Evolutionary conservation across 2,797 vertebrate species (phyloP).

Genomic region (Darevskia mixta): DNA sequence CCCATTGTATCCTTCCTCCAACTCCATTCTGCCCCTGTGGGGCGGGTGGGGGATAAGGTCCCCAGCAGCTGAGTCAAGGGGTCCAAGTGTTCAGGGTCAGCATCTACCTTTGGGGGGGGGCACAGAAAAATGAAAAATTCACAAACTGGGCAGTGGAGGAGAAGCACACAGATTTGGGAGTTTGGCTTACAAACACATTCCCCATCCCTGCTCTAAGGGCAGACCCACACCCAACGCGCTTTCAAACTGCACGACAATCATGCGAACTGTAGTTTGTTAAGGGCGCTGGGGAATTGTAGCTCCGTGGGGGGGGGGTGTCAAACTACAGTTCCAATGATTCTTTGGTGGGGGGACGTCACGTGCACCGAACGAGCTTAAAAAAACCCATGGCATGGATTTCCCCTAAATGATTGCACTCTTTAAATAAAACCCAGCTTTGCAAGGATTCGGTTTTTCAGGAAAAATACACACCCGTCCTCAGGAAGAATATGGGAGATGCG

Average conservation of each 20-base stretch:
- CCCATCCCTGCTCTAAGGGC: no score
- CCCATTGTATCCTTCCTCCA: slow-evolving; percentile 55
- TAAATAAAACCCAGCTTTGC: background rate
- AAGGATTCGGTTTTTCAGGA: background rate
- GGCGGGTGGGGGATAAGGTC: slow-evolving; percentile 9
- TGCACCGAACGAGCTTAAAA: no score
- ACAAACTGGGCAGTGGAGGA: background rate
- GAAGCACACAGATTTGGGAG: no score
- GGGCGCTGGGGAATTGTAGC: no score
- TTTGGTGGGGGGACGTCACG: no score
- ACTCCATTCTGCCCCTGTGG: slow-evolving; percentile 56
- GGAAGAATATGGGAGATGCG: background rate
- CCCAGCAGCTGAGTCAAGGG: background rate
- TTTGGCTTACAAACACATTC: no score
- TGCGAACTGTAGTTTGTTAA: no score
- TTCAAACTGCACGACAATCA: no score
- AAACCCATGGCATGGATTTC: no score
- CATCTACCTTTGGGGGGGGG: background rate
- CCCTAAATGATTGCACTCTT: background rate
- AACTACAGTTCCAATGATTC: no score
- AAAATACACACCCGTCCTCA: background rate
- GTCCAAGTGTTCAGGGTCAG: background rate
- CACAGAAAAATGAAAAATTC: background rate
- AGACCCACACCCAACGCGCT: no score
- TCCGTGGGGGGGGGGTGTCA: no score